Evolutionary conservation across 1,140 invertebrate genomes (phyloP), one percentile per base, ranked within the genome.

Genomic region (Brachionus rubens): DNA sequence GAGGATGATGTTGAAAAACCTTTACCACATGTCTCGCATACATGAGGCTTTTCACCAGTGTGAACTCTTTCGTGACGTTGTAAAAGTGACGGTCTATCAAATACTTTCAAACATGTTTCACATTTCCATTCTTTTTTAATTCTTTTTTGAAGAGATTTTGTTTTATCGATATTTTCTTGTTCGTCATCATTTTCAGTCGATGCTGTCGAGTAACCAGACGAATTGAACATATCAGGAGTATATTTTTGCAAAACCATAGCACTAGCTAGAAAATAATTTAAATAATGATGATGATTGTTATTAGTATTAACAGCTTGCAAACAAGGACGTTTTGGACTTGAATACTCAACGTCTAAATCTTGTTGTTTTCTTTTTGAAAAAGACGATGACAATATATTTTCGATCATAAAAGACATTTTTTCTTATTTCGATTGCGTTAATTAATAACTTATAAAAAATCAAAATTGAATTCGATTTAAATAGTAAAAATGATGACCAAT

Each of bases 1-100:
- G 92, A 95, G 78, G 91, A 93, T 1, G 92, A 94, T 10, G 94
- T 96, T 77, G 92, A 94, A 87, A 98, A 98, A 19, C 93, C 92
- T 75, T 88, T 88, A 0, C 91, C 92, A 85, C 94, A 98, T 1
- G 96, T 92, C 87, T 94, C 91, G 83, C 94, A 98, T 0, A 93
- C 91, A 82, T 97, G 93, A 0, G 94, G 95, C 82, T 97, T 96
- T 86, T 97, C 94, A 65, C 94, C 82, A 77, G 84, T 85, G 77
- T 84, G 83, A 10, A 81, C 82, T 21, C 82, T 77, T 62, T 81
- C 81, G 62, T 85, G 83, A 62, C 83, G 76, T 65, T 82, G 81
- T 43, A 85, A 77, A 41, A 85, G 65, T 1, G 82, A 93, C 0
- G 92, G 92, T 77, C 92, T 85, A 81, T 94, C 92, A 81, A 94